Conservation (phyloP, 1,140 invertebrate species). For the Lucilia cuprina region DNA sequence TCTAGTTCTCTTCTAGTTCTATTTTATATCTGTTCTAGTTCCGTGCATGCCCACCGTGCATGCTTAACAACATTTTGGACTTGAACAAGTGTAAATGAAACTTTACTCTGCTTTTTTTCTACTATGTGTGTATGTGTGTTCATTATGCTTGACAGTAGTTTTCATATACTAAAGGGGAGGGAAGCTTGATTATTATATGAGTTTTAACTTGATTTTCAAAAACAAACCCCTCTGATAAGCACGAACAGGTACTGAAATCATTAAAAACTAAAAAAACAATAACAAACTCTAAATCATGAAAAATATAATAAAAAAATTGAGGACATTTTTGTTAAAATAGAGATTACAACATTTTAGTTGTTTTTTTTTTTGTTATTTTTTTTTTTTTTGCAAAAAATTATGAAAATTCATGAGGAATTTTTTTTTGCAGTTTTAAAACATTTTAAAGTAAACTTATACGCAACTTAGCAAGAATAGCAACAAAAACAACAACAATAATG, state of each 20-base stretch:
- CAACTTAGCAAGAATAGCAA: neutral
- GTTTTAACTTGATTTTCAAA: slow-evolving; percentile 12
- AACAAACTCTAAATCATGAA: neutral
- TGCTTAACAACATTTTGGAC: neutral
- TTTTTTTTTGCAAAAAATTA: neutral
- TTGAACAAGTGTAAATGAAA: slow-evolving; percentile 27
- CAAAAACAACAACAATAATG: too few relatives aligned
- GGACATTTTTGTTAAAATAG: neutral
- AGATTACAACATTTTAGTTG: neutral
- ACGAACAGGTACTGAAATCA: neutral
- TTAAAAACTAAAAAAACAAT: neutral
- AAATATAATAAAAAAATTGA: neutral
- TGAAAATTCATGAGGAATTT: neutral
- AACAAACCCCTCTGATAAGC: neutral
- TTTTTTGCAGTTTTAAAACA: neutral
- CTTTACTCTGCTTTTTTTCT: neutral
- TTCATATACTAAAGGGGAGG: neutral
- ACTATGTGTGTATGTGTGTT: neutral
- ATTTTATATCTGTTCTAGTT: too few relatives aligned
- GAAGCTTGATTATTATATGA: neutral
- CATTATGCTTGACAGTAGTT: neutral
- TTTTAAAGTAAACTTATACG: neutral
- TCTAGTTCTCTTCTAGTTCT: too few relatives aligned
- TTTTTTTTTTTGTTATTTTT: too few relatives aligned
- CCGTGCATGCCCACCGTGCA: too few relatives aligned